A percentile compares a stretch with the other conserved stretches of the same genome.
These are phyloP conservation scores for Hybognathus amarus DNA, from an alignment of 2,797 vertebrate species.

Conservation along the genomic window DNA sequence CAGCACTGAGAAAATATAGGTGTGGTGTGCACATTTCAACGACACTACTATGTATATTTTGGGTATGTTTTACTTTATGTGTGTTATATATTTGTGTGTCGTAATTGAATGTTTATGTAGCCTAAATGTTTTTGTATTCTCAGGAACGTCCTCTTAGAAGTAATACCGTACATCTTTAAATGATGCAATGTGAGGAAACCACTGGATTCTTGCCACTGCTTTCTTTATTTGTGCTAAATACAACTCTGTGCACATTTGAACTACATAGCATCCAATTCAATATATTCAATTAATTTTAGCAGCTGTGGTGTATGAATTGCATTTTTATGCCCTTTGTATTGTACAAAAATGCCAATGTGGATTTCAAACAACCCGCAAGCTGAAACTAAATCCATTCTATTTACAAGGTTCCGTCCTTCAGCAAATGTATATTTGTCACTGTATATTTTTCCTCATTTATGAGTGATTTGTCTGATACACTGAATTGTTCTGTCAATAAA, in stretches of 20 bases:
- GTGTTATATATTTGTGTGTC: constrained; percentile 5
- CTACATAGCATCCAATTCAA: constrained; percentile 9
- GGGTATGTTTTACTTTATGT: background rate
- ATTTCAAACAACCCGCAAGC: background rate
- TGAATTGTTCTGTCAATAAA: constrained; percentile 50
- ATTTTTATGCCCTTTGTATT: background rate
- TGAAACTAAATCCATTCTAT: background rate
- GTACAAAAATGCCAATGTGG: background rate
- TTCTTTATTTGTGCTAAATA: background rate
- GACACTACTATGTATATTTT: constrained; percentile 23
- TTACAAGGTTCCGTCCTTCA: background rate
- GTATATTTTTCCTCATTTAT: constrained; percentile 32
- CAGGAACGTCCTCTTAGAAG: constrained; percentile 36
- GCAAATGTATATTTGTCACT: constrained; percentile 9
- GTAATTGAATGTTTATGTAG: background rate
- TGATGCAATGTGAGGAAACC: constrained; percentile 30
- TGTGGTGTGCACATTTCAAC: constrained; percentile 31
- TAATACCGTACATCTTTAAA: constrained; percentile 26
- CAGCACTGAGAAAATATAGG: background rate
- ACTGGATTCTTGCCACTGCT: constrained; percentile 33
- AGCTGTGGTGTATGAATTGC: background rate
- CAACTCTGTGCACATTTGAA: constrained; percentile 18
- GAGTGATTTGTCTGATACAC: constrained; percentile 25
- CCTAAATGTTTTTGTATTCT: constrained; percentile 37
- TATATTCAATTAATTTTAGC: constrained; percentile 12